These are phyloP conservation scores for Vimba vimba DNA, from an alignment of 2,113 vertebrate genomes.

Conservation along the genomic window DNA sequence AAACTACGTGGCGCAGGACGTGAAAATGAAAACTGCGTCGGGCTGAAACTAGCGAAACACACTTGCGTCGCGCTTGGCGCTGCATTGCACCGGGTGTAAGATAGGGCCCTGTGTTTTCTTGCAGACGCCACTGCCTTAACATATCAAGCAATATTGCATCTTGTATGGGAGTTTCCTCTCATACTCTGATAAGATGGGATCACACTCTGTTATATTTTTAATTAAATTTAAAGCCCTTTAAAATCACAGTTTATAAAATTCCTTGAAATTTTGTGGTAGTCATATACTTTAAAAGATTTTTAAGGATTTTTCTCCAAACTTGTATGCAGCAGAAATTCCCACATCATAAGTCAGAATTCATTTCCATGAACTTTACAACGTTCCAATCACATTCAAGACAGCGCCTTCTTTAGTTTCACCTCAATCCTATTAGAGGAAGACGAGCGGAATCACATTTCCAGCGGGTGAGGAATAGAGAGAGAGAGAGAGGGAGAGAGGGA, in stretches of 20 bases:
- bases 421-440: conserved; percentile 6
- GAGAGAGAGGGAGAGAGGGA: not conserved
- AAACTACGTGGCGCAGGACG: too few species aligned
- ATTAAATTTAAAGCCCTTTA: not conserved
- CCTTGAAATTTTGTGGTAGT: not conserved
- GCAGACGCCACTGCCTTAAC: too few species aligned
- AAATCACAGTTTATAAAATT: not conserved
- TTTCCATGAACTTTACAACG: not conserved
- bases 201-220: too few species aligned
- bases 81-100: too few species aligned
- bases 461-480: not conserved
- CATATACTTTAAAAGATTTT: not conserved
- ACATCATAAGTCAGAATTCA: not conserved
- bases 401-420: not conserved
- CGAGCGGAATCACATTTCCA: not conserved
- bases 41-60: too few species aligned
- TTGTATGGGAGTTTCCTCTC: too few species aligned
- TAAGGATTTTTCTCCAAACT: not conserved
- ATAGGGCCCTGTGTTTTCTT: too few species aligned
- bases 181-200: too few species aligned
- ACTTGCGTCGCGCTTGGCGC: too few species aligned
- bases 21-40: too few species aligned
- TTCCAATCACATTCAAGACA: conserved; percentile 7
- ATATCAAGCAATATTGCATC: too few species aligned
- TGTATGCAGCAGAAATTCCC: not conserved